Evolutionary conservation across 2,888 invertebrate species (phyloP).

Genomic region (Argyresthia goedartella): DNA sequence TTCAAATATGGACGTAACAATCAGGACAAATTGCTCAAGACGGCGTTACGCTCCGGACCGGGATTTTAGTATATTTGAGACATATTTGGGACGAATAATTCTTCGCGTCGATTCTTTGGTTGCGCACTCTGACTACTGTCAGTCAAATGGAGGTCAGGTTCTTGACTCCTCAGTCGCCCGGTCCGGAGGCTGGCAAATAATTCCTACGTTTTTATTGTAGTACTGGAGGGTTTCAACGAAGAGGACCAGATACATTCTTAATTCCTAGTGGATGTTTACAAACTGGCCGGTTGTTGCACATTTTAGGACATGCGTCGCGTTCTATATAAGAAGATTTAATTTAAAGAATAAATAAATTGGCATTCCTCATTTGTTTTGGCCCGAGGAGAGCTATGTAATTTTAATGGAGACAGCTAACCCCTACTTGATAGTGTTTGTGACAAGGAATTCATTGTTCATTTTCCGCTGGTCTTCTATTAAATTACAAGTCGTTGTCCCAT

Average conservation of each 20-base stretch:
- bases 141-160: background rate
- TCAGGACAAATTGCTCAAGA: constrained; percentile 62
- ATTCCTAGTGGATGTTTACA: constrained; percentile 62
- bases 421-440: no score
- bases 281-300: constrained; percentile 61
- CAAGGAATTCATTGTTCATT: background rate
- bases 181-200: constrained; percentile 42
- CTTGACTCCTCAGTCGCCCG: constrained; percentile 11
- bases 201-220: constrained; percentile 55
- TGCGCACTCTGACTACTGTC: no score
- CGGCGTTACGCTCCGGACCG: constrained; percentile 47
- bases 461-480: constrained; percentile 2
- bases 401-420: background rate
- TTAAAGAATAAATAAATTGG: background rate
- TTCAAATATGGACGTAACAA: constrained; percentile 65
- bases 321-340: constrained; percentile 29
- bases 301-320: constrained; percentile 31
- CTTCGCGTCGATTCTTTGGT: no score
- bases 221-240: constrained; percentile 57
- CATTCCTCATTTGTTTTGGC: background rate
- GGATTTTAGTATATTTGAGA: constrained; percentile 7
- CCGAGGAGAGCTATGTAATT: background rate
- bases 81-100: no score
- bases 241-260: constrained; percentile 54
- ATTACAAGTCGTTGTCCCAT: constrained; percentile 28